Evolutionary conservation across 1,140 invertebrate genomes (phyloP).

Genomic region (Oreohelix idahoensis): DNA sequence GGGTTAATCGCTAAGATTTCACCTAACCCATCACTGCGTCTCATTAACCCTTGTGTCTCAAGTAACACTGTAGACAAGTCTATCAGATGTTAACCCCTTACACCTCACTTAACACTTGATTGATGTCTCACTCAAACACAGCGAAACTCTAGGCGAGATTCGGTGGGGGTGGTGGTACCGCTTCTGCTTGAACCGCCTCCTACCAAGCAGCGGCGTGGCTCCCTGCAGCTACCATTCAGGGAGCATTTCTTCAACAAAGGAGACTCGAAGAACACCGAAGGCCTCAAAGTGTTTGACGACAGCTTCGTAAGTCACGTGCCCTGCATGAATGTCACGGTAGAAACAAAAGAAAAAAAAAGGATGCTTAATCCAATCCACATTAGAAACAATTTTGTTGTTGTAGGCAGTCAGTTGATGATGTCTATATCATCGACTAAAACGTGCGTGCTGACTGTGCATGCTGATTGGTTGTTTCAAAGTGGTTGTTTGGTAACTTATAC

Average conservation of each 20-base stretch:
- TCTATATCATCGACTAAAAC: too few relatives aligned
- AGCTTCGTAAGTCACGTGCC: conserved; percentile 48
- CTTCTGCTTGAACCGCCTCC: conserved; percentile 46
- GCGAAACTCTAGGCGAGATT: conserved; percentile 47
- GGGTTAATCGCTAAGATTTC: too few relatives aligned
- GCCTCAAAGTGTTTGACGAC: conserved; percentile 44
- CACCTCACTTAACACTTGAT: not conserved
- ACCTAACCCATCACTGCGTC: too few relatives aligned
- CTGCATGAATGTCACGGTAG: not conserved
- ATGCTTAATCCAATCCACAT: too few relatives aligned
- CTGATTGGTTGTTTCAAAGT: too few relatives aligned
- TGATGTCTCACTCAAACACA: conserved; percentile 22
- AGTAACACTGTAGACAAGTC: too few relatives aligned
- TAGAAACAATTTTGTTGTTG: too few relatives aligned
- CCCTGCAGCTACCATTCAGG: conserved; percentile 46
- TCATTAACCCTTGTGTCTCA: too few relatives aligned
- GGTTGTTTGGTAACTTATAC: too few relatives aligned
- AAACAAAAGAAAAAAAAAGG: not conserved
- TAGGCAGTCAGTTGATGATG: too few relatives aligned
- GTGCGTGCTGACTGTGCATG: too few relatives aligned
- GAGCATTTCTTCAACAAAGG: conserved; percentile 46
- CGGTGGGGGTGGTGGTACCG: conserved; percentile 40
- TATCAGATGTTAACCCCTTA: too few relatives aligned
- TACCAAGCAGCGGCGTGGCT: conserved; percentile 45
- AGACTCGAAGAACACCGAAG: conserved; percentile 33